Conservation (phyloP, 2,113 vertebrate genomes). For the Tapirus terrestris region DNA sequence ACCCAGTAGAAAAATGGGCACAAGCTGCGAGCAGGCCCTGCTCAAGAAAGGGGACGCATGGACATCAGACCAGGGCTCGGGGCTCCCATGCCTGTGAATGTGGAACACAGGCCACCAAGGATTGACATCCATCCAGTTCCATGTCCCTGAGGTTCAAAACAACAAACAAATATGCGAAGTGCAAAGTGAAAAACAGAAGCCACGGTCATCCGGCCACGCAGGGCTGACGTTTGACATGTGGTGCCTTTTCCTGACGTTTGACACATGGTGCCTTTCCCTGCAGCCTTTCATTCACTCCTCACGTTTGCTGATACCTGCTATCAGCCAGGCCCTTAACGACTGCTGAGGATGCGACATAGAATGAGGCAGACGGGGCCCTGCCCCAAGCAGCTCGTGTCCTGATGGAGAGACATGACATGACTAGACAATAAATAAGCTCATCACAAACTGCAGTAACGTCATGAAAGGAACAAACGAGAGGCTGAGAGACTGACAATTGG, state of each 20-base stretch:
- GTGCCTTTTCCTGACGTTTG: fast-evolving
- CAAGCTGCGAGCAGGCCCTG: background rate
- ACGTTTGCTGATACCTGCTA: background rate
- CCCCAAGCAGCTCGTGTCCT: background rate
- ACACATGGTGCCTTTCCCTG: fast-evolving
- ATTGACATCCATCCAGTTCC: background rate
- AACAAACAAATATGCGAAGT: background rate
- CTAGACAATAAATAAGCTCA: too few relatives aligned
- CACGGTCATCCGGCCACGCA: background rate
- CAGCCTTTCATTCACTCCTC: background rate
- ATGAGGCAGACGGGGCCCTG: background rate
- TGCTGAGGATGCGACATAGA: background rate
- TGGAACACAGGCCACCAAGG: too few relatives aligned
- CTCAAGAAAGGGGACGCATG: too few relatives aligned
- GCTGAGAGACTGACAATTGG: background rate
- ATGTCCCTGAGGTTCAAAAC: background rate
- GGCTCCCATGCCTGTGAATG: background rate
- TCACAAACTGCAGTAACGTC: background rate
- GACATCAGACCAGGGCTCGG: background rate
- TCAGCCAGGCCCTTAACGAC: background rate
- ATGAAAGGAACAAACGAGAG: background rate
- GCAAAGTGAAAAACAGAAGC: background rate
- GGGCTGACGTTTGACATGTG: fast-evolving
- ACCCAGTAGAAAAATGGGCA: background rate
- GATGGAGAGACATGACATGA: background rate